Evolutionary conservation across 2,797 vertebrate genomes (phyloP), one percentile per base, ranked within the genome.

Genomic region (Acipenser oxyrinchus): DNA sequence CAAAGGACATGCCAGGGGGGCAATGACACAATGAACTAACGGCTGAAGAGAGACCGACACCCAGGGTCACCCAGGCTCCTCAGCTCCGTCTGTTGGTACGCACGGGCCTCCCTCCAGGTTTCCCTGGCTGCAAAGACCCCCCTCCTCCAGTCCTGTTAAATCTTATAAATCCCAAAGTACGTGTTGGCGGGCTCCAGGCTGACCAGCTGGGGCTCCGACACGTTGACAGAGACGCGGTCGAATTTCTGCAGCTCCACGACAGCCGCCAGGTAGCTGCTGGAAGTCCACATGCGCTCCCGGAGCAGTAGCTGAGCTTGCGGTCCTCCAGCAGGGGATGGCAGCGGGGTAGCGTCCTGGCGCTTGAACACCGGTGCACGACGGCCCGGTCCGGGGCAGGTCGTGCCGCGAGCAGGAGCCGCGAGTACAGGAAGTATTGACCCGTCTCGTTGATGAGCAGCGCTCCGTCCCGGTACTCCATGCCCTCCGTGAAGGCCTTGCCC

Each of bases 161-260:
- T 87, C 77, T 93, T 93, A 78, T 95, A 95, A 66, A 99, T 78
- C 49, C 96, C 96, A 37, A 99, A 98, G 81, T 93, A 98, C 50
- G 93, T 98, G 77, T 81, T 89, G 1, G 92, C 71, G 73, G 88
- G 87, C 49, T 86, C 78, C 52, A 84, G 85, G 73, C 77, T 93
- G 9, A 98, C 84, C 62, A 81, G 48, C 0, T 0, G 0, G 0
- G 88, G 83, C 12, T 90, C 84, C 0, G 95, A 95, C 3, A 95
- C 84, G 0, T 91, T 95, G 70, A 99, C 95, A 0, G 86, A 89
- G 48, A 98, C 75, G 5, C 72, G 83, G 75, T 95, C 94, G 0
- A 78, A 65, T 13, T 75, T 76, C 68, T 82, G 76, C 67, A 99
- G 89, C 51, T 81, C 80, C 72, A 94, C 86, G 10, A 90, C 77